Conservation (phyloP, 1,140 invertebrate genomes). For the Drosophila neocordata region DNA sequence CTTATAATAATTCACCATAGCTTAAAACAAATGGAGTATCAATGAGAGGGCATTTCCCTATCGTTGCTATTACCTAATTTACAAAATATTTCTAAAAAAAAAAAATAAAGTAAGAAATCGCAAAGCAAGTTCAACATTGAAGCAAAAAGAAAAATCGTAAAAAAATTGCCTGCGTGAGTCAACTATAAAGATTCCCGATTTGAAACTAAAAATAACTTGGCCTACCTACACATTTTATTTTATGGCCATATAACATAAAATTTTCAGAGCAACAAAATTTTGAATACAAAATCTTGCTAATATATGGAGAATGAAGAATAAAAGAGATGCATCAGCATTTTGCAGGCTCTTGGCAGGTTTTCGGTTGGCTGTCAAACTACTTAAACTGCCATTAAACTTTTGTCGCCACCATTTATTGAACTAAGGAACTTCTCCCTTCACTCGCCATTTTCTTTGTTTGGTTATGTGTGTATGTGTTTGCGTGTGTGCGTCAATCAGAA, state of each 20-base stretch:
- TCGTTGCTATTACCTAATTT: conserved; percentile 74
- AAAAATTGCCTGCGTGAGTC: conserved; percentile 51
- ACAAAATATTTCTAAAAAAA: conserved; percentile 28
- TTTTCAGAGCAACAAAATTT: neutral
- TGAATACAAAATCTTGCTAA: neutral
- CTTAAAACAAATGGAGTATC: too few species aligned
- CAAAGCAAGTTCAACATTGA: conserved; percentile 46
- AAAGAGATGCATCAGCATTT: conserved; percentile 21
- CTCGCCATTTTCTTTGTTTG: conserved; percentile 1
- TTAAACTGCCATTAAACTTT: conserved; percentile 82
- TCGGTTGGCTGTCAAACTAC: conserved; percentile 62
- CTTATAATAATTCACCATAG: too few species aligned
- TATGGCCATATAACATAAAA: neutral
- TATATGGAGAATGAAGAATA: neutral
- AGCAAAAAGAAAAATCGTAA: conserved; percentile 20
- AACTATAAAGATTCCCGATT: conserved; percentile 49
- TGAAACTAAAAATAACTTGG: conserved; percentile 5
- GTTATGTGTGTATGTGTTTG: conserved; percentile 25
- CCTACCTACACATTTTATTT: neutral
- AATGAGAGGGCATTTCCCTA: neutral
- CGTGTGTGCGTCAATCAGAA: conserved; percentile 47
- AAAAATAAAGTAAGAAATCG: neutral
- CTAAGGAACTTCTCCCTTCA: conserved; percentile 20
- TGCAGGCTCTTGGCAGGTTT: conserved; percentile 13
- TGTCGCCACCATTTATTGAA: conserved; percentile 57